phyloP scores from a whole-genome alignment of 2,797 vertebrate species.

The Malurus splendens region DNA sequence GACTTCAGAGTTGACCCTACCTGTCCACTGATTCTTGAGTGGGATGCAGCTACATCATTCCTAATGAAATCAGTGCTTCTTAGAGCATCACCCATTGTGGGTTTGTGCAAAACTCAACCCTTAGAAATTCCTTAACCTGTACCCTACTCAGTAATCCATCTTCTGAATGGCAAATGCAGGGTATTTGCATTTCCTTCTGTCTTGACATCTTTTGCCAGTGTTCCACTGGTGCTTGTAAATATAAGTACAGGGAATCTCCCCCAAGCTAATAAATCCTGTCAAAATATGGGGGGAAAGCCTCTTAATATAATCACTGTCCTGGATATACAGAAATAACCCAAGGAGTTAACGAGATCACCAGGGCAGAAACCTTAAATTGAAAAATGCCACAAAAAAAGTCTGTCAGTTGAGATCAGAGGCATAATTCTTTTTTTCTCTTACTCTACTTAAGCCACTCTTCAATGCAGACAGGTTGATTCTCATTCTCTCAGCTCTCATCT shows the following conservation, averaged over 20 bases:
- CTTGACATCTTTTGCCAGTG: neutral
- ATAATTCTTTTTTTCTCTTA: neutral
- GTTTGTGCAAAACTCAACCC: neutral
- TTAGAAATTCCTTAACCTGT: neutral
- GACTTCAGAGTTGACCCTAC: neutral
- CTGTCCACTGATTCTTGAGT: neutral
- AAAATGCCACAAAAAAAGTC: neutral
- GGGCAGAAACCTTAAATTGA: neutral
- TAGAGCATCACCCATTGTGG: neutral
- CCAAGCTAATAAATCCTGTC: neutral
- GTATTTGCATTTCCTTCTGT: neutral
- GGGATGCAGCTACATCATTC: neutral
- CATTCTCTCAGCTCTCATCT: neutral
- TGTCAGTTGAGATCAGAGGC: neutral
- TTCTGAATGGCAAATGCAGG: neutral
- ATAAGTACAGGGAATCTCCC: neutral
- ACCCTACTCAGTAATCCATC: neutral
- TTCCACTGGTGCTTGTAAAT: neutral
- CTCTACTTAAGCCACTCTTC: neutral
- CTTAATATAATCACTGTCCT: neutral
- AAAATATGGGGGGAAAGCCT: fast-evolving
- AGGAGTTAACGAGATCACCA: neutral
- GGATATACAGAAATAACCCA: neutral
- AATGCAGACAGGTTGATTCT: neutral
- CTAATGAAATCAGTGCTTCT: neutral